A percentile compares a stretch with the other conserved stretches of the same genome.
These are phyloP conservation scores for Dryobates pubescens DNA, from an alignment of 2,797 vertebrate species.

Conservation along the genomic window DNA sequence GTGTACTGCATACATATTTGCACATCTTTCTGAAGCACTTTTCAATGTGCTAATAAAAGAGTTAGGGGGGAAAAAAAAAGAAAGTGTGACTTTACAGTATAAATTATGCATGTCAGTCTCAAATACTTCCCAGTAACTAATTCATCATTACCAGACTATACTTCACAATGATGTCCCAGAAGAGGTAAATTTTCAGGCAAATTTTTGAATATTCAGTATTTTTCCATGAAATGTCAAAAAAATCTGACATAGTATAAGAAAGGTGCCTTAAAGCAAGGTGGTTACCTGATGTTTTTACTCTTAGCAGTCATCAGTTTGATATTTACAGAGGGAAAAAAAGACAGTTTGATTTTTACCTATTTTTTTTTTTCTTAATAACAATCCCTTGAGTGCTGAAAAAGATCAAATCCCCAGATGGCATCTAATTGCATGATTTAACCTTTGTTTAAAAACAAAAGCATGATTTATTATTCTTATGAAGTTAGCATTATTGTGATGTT, in stretches of 20 bases:
- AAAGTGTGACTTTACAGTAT: not conserved
- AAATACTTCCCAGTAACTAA: constrained; percentile 25
- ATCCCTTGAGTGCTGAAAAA: not conserved
- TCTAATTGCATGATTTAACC: not conserved
- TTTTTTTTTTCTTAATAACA: not conserved
- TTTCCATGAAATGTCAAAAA: constrained; percentile 9
- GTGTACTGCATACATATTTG: not conserved
- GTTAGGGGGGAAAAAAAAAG: too few relatives aligned
- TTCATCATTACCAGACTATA: constrained; percentile 6
- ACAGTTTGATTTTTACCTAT: not conserved
- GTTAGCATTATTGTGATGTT: not conserved
- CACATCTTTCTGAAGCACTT: not conserved
- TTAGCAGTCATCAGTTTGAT: not conserved
- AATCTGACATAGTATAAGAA: not conserved
- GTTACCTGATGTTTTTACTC: not conserved
- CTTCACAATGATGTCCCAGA: constrained; percentile 28
- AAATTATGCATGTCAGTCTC: constrained; percentile 30
- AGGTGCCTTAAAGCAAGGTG: not conserved
- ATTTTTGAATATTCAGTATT: constrained; percentile 28
- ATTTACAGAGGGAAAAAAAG: not conserved
- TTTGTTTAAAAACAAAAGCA: not conserved
- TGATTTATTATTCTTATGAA: not conserved
- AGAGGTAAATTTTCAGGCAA: constrained; percentile 18
- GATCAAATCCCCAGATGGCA: not conserved
- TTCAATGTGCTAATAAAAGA: not conserved